Base-by-base conservation (phyloP, 2,113 vertebrate genomes). In the Salvelinus fontinalis region DNA sequence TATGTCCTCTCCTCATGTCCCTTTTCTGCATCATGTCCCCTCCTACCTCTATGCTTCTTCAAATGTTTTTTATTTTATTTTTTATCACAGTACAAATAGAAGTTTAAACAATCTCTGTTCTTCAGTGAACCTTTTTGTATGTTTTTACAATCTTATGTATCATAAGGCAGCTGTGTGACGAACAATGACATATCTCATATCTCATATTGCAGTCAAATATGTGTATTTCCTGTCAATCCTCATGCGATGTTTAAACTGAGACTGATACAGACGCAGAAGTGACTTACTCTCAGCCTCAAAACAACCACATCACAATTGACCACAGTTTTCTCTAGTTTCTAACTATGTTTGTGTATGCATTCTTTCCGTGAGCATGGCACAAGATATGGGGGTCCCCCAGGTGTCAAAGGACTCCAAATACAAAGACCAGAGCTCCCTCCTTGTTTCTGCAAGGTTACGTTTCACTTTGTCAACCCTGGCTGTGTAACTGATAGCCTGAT, bases 381-480 rank as follows among this genome's bases (percentile, higher is more conserved):
- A 13, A 77, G 39, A 71, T 77, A 31, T 44, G 29, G 51, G 20
- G 48, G 65, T 78, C 70, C 71, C 70, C n/a, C 51, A 67, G 76
- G 76, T 73, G 79, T 73, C 65, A 67, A 22, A 6, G 20, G 79
- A 67, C 26, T 44, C 59, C 18, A 34, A 67, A 76, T 51, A 71
- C 67, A 75, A 62, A 66, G n/a, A 68, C 20, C n/a, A 74, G 71
- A 72, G 31, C 70, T 8, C 44, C 48, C 54, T 31, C 3, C 48
- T 64, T 16, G 29, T 60, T 49, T 85, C 90, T 90, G 80, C 84
- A 87, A 90, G 89, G 76, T 69, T 88, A 75, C 87, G 83, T 69
- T 77, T 85, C 80, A 87, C 86, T 87, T 79, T 84, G 88, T 87
- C 88, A 88, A 89, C 68, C 86, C 67, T 71, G 77, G 27, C 90